These are phyloP conservation scores for Mamestra configurata DNA, from an alignment of 1,140 invertebrate genomes.

Conservation along the genomic window DNA sequence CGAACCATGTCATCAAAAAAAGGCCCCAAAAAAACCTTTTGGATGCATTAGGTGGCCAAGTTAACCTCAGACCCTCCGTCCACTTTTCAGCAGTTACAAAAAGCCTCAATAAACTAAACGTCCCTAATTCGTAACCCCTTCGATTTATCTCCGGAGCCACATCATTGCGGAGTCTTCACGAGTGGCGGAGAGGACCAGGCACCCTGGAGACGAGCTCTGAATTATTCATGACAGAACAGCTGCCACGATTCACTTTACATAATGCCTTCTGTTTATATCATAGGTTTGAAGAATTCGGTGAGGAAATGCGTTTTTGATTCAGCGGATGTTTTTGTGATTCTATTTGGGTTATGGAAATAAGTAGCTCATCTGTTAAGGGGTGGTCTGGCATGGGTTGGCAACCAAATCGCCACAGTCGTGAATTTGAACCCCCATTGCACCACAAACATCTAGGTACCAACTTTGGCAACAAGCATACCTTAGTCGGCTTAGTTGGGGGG, in stretches of 20 bases:
- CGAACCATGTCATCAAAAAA: too few species aligned
- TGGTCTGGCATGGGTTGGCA: too few species aligned
- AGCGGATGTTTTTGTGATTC: not conserved
- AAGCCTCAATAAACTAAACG: constrained; percentile 8
- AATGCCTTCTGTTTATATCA: constrained; percentile 39
- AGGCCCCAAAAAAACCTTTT: too few species aligned
- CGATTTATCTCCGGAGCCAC: not conserved
- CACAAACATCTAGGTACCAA: too few species aligned
- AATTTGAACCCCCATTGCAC: too few species aligned
- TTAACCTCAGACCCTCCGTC: not conserved
- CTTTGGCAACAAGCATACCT: too few species aligned
- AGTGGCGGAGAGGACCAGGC: constrained; percentile 18
- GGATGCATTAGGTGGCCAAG: too few species aligned
- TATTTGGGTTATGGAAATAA: not conserved
- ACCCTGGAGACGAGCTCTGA: constrained; percentile 13
- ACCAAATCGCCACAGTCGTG: too few species aligned
- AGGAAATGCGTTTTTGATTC: constrained; percentile 33
- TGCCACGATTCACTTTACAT: constrained; percentile 44
- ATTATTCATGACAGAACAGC: constrained; percentile 38
- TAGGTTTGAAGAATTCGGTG: not conserved
- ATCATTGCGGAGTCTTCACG: constrained; percentile 7
- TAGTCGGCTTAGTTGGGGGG: too few species aligned
- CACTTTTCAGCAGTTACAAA: not conserved
- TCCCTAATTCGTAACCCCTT: constrained; percentile 21
- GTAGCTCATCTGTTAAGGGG: not conserved